phyloP scores from a whole-genome alignment of 2,113 vertebrate genomes.

The Python bivittatus region DNA sequence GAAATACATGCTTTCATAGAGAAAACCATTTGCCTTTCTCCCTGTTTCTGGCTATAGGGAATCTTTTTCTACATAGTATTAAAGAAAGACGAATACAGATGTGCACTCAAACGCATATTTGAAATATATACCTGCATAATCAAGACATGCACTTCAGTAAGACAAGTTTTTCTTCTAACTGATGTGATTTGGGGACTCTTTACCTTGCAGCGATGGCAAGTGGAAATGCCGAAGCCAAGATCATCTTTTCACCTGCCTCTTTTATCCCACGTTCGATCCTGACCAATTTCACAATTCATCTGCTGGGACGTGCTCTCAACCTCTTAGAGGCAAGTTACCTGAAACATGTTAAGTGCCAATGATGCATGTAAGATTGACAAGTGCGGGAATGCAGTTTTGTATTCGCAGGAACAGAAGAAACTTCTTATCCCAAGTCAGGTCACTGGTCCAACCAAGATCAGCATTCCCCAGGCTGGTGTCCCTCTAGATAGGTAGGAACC shows the following conservation, averaged over 20 bases:
- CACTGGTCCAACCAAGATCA: background rate
- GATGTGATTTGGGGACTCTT: background rate
- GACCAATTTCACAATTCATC: constrained; percentile 79
- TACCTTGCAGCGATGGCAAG: constrained; percentile 72
- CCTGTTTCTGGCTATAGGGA: background rate
- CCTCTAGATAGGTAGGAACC: background rate
- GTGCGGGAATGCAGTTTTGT: background rate
- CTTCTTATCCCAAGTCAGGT: background rate
- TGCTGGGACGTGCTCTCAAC: constrained; percentile 80
- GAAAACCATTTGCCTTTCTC: too few relatives aligned
- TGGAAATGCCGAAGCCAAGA: constrained; percentile 79
- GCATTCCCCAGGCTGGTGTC: background rate
- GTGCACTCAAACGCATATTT: background rate
- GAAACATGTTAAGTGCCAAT: background rate
- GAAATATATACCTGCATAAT: background rate
- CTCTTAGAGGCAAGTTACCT: constrained; percentile 80
- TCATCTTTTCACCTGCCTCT: constrained; percentile 85
- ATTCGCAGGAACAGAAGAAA: background rate
- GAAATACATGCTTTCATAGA: too few relatives aligned
- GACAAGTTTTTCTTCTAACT: background rate
- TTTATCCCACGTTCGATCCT: constrained; percentile 81
- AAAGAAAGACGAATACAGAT: background rate
- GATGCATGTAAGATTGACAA: background rate
- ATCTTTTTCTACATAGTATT: background rate
- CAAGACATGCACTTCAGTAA: background rate